phyloP scores from a whole-genome alignment of 2,888 invertebrate species.

The Trissolcus japonicus region DNA sequence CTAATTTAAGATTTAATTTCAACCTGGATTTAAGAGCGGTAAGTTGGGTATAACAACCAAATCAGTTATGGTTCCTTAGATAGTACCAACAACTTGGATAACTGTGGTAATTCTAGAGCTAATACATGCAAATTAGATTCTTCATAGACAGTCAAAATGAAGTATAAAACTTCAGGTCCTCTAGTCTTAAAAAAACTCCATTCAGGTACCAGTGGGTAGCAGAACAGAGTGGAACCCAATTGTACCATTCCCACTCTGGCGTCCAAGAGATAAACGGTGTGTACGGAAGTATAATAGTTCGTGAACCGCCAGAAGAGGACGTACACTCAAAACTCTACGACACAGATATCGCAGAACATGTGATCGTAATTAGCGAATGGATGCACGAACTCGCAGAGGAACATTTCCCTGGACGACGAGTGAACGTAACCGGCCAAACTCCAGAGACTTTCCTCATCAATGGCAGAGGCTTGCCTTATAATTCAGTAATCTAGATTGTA shows the following conservation, averaged over 20 bases:
- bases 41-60: too few relatives aligned
- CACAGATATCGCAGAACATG: conserved; percentile 77
- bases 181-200: neutral
- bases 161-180: neutral
- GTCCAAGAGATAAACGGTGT: conserved; percentile 80
- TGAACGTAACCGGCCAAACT: conserved; percentile 73
- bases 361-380: conserved; percentile 79
- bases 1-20: neutral
- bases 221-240: conserved; percentile 73
- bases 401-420: conserved; percentile 75
- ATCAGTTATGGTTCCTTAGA: too few relatives aligned
- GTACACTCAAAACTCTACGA: conserved; percentile 70
- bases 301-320: conserved; percentile 72
- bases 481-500: conserved; percentile 15
- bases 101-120: conserved; percentile 82
- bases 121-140: conserved; percentile 79
- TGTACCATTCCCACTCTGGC: conserved; percentile 74
- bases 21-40: too few relatives aligned
- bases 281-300: conserved; percentile 79
- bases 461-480: conserved; percentile 66
- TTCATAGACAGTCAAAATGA: too few relatives aligned
- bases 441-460: conserved; percentile 73
- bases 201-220: conserved; percentile 73
- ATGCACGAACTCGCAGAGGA: conserved; percentile 68
- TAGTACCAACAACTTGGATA: too few relatives aligned